Base-by-base conservation (phyloP, 2,888 invertebrate genomes). In the Andrena haemorrhoa region DNA sequence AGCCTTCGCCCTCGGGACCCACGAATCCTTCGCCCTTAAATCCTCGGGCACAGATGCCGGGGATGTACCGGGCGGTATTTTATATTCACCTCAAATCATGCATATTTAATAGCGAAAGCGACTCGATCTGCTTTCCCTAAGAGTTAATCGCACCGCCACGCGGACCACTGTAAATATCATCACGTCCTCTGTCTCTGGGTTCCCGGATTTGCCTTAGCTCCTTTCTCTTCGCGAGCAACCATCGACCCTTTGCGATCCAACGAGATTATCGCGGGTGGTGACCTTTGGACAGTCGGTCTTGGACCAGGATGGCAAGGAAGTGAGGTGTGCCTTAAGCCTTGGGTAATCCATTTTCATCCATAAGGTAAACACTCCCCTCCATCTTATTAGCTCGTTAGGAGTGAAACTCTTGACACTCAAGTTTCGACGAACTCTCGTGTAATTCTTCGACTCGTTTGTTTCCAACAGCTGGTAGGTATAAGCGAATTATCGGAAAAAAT, bases 81-180 rank as follows among this genome's bases (percentile, higher is more conserved):
- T 90, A 92, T 89, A 92, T 92, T 92, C 92, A 90, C 89, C 90
- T 91, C 91, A 89, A 90, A 92, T 91, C 91, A 90, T 92, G 90
- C 91, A 92, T 92, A 92, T 92, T 92, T 92, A 92, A 92, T 92
- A 89, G 88, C 78, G 85, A 84, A 87, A 89, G 86, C 90, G 87
- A 88, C 88, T 85, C 88, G 86, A 91, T 90, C 91, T 85, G 90
- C 89, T 90, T 90, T 89, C 87, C 75, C 82, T 84, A 86, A 86
- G 88, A 90, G 90, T 90, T 91, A 91, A 92, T 92, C 91, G 88
- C 86, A 79, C 84, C 83, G 72, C 89, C 73, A 41, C 41, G 82
- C 75, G 75, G 58, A 68, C 53, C 75, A 65, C 75, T 70, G 78
- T 82, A 86, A 83, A 83, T 83, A 86, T 84, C 64, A 56, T 49